A percentile compares a stretch with the other conserved stretches of the same genome.
These are phyloP conservation scores for Holothuria scabra DNA, from an alignment of 53 echinoderm and acorn worm species.

Conservation along the genomic window DNA sequence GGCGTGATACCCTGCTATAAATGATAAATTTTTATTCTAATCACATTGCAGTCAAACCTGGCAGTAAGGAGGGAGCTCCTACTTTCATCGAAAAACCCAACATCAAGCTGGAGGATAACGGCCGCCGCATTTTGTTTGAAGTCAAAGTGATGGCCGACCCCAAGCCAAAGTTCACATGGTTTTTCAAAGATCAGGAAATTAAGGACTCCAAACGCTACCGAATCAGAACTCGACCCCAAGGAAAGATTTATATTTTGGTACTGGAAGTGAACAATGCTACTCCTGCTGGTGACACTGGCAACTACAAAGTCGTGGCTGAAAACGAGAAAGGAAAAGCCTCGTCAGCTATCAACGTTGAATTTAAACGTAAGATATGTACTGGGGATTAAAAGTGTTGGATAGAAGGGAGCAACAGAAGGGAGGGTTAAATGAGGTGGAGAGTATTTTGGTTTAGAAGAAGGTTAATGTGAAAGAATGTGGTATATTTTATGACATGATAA, in stretches of 20 bases:
- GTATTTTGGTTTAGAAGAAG: no score
- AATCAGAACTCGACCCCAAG: constrained; percentile 70
- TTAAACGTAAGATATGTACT: constrained; percentile 52
- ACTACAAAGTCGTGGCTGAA: constrained; percentile 80
- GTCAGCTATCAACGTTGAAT: constrained; percentile 88
- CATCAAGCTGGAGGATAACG: constrained; percentile 93
- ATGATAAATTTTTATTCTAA: no score
- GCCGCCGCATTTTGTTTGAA: constrained; percentile 84
- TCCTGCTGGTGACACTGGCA: constrained; percentile 72
- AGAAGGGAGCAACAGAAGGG: not conserved
- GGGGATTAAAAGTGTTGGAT: not conserved
- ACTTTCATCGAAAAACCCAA: constrained; percentile 96
- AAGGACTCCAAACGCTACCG: constrained; percentile 74
- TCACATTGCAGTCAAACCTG: constrained; percentile 71
- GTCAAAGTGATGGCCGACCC: constrained; percentile 94
- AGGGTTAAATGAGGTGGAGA: no score
- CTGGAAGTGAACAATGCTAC: constrained; percentile 74
- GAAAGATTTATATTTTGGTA: constrained; percentile 79
- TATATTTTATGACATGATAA: no score
- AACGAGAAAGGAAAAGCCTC: constrained; percentile 93
- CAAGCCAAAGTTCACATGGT: constrained; percentile 81
- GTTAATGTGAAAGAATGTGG: no score
- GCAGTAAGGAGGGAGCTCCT: constrained; percentile 94
- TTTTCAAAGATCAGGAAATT: constrained; percentile 75
- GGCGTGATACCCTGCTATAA: no score